phyloP scores from a whole-genome alignment of 2,797 vertebrate genomes.

The Falco concolor region DNA sequence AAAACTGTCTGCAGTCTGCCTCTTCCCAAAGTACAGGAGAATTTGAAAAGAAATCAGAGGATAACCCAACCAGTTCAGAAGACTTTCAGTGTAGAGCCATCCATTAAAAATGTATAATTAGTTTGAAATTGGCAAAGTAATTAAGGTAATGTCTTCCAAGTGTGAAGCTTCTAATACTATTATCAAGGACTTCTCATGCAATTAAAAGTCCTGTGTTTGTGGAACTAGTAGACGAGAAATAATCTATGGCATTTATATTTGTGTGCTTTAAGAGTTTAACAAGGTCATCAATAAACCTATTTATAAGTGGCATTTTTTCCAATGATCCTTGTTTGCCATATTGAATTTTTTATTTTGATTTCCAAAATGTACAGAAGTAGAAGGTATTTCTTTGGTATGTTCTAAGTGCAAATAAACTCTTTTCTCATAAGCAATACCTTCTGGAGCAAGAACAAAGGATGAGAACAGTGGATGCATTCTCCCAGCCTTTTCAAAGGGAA shows the following conservation, averaged over 20 bases:
- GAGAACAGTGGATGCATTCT: background rate
- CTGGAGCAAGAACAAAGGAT: background rate
- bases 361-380: background rate
- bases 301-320: background rate
- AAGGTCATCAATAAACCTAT: background rate
- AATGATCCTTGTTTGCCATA: background rate
- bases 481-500: background rate
- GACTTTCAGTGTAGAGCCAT: background rate
- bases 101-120: background rate
- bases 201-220: background rate
- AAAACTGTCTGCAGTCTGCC: background rate
- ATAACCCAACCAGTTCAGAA: background rate
- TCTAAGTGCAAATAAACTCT: background rate
- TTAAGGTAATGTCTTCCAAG: background rate
- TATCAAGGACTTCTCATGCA: background rate
- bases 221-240: background rate
- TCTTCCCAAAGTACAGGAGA: background rate
- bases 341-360: background rate
- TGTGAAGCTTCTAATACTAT: background rate
- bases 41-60: background rate
- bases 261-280: background rate
- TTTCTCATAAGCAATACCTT: rapidly evolving
- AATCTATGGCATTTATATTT: background rate
- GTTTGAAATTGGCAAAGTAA: background rate
- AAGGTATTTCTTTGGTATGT: background rate